phyloP scores from a whole-genome alignment of 2,113 vertebrate species.

The Corythornis cristatus region DNA sequence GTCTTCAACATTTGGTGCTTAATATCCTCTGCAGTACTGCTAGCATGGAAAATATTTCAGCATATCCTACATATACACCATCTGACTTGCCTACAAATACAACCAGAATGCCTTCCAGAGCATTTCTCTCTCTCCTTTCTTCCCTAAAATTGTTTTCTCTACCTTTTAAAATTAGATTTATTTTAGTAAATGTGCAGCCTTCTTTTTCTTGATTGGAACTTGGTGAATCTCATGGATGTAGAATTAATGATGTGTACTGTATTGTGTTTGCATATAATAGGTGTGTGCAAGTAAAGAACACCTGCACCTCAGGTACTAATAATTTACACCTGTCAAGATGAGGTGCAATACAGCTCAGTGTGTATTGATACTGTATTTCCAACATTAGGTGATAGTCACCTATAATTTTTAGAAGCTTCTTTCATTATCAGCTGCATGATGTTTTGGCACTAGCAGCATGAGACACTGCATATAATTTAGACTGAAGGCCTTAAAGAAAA shows the following conservation, averaged over 20 bases:
- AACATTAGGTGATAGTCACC: background rate
- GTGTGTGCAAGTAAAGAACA: background rate
- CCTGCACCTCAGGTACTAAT: background rate
- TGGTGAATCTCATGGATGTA: background rate
- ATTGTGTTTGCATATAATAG: background rate
- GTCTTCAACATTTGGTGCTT: background rate
- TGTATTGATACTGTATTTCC: background rate
- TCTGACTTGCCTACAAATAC: background rate
- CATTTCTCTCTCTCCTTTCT: background rate
- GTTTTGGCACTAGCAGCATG: background rate
- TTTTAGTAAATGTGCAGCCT: background rate
- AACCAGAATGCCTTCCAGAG: background rate
- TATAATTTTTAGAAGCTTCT: background rate
- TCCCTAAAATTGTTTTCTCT: background rate
- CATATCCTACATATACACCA: background rate
- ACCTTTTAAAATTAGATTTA: background rate
- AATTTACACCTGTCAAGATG: background rate
- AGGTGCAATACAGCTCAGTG: background rate
- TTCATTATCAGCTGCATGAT: background rate
- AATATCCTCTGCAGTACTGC: background rate
- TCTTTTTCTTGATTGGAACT: background rate
- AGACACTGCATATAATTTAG: background rate
- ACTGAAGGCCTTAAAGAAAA: background rate
- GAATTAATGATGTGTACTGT: background rate
- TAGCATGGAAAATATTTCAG: background rate